A percentile compares a stretch with the other conserved stretches of the same genome.
These are phyloP conservation scores for Crocidura indochinensis DNA, from an alignment of 2,797 vertebrate genomes.

Conservation along the genomic window DNA sequence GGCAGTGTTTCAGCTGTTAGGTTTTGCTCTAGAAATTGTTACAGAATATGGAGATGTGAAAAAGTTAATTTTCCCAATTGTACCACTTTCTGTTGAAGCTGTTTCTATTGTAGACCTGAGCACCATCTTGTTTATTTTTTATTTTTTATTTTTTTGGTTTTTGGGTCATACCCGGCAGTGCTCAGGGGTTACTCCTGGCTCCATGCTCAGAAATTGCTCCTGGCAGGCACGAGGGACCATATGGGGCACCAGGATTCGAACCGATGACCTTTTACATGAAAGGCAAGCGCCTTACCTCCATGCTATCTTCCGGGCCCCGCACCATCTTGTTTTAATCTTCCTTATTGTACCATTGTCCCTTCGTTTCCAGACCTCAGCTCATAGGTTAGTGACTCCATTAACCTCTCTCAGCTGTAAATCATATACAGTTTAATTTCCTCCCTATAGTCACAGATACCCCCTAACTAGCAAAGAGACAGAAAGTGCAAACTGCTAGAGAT, in stretches of 20 bases:
- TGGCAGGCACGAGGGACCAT: too few relatives aligned
- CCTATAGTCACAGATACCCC: neutral
- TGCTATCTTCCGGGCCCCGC: too few relatives aligned
- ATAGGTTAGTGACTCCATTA: neutral
- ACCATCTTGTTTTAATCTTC: neutral
- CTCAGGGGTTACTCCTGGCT: too few relatives aligned
- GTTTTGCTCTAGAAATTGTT: constrained; percentile 24
- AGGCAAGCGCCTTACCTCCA: too few relatives aligned
- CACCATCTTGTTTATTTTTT: neutral
- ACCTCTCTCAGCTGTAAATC: neutral
- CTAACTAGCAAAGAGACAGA: neutral
- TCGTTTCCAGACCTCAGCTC: neutral
- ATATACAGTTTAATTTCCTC: neutral
- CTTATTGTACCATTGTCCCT: neutral
- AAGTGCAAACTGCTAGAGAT: neutral
- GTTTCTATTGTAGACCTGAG: neutral
- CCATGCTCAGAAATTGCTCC: too few relatives aligned
- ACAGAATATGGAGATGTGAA: neutral
- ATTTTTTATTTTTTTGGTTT: too few relatives aligned
- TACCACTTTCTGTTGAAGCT: neutral
- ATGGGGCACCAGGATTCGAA: too few relatives aligned
- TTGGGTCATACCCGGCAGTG: too few relatives aligned
- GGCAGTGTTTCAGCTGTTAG: constrained; percentile 5
- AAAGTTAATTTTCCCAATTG: constrained; percentile 4
- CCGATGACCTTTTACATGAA: too few relatives aligned